Percentiles rank a stretch among this genome's conserved stretches.
These are phyloP conservation scores for Polyergus mexicanus DNA, from an alignment of 1,140 invertebrate species.

Conservation along the genomic window DNA sequence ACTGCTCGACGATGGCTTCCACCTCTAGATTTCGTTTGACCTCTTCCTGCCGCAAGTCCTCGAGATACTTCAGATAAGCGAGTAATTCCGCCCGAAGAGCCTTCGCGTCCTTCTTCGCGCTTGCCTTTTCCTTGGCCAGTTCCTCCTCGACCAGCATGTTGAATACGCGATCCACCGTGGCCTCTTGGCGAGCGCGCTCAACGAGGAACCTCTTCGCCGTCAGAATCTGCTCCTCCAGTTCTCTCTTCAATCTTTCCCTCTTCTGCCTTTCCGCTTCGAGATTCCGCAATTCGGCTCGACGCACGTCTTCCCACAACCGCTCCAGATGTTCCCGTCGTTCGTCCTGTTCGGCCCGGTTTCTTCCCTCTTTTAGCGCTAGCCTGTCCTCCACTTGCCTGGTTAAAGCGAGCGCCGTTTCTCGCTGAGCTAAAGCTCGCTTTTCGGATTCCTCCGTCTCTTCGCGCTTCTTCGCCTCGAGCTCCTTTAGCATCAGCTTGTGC, in stretches of 20 bases:
- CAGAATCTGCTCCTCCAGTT: constrained; percentile 75
- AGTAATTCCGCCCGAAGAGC: constrained; percentile 68
- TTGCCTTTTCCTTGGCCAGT: constrained; percentile 58
- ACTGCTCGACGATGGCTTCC: constrained; percentile 63
- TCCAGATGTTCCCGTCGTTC: constrained; percentile 67
- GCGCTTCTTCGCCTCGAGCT: constrained; percentile 66
- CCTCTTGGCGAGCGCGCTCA: constrained; percentile 69
- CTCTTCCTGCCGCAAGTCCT: constrained; percentile 69
- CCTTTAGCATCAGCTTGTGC: constrained; percentile 74
- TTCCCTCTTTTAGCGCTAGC: constrained; percentile 64
- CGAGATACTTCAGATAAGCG: constrained; percentile 71
- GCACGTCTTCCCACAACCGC: constrained; percentile 59
- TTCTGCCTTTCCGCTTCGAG: constrained; percentile 64
- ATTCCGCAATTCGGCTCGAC: constrained; percentile 63
- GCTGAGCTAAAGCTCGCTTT: constrained; percentile 1
- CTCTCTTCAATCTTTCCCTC: constrained; percentile 65
- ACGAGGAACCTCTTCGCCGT: constrained; percentile 56
- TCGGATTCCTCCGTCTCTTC: constrained; percentile 66
- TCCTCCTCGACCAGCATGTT: constrained; percentile 62
- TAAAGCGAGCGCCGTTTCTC: constrained; percentile 45
- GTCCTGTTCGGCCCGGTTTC: constrained; percentile 57
- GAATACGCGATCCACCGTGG: constrained; percentile 58
- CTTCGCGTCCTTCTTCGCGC: constrained; percentile 30
- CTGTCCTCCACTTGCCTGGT: constrained; percentile 73
- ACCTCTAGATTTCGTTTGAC: constrained; percentile 65